Conservation (phyloP, 2,797 vertebrate genomes). For the Halcyon smyrnensis region DNA sequence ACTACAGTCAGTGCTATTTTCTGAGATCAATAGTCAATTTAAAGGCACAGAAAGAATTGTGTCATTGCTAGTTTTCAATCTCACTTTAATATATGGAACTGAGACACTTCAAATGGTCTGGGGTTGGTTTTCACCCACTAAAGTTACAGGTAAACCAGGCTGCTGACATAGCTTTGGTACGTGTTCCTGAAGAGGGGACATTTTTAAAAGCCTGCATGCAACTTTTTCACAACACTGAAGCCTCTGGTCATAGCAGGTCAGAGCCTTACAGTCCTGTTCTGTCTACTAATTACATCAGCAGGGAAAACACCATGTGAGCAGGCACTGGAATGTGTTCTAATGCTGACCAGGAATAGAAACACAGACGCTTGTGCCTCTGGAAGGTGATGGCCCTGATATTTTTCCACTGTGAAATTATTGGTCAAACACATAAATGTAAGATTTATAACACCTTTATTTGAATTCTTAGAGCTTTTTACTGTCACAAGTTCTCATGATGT, state of each 20-base stretch:
- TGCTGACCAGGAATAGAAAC: constrained; percentile 8
- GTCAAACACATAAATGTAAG: background rate
- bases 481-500: constrained; percentile 34
- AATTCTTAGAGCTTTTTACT: background rate
- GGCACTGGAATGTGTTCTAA: fast-evolving
- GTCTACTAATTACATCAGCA: background rate
- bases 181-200: background rate
- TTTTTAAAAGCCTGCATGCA: background rate
- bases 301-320: background rate
- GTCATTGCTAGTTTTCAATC: background rate
- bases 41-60: background rate
- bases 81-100: background rate
- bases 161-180: background rate
- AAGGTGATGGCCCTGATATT: background rate
- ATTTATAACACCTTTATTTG: background rate
- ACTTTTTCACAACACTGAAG: background rate
- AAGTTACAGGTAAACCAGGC: background rate
- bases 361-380: background rate
- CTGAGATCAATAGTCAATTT: background rate
- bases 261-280: background rate
- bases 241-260: background rate
- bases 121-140: background rate
- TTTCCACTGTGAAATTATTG: background rate
- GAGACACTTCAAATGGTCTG: background rate
- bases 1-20: background rate